phyloP scores from a whole-genome alignment of 2,113 vertebrate species.

The Perccottus glenii region DNA sequence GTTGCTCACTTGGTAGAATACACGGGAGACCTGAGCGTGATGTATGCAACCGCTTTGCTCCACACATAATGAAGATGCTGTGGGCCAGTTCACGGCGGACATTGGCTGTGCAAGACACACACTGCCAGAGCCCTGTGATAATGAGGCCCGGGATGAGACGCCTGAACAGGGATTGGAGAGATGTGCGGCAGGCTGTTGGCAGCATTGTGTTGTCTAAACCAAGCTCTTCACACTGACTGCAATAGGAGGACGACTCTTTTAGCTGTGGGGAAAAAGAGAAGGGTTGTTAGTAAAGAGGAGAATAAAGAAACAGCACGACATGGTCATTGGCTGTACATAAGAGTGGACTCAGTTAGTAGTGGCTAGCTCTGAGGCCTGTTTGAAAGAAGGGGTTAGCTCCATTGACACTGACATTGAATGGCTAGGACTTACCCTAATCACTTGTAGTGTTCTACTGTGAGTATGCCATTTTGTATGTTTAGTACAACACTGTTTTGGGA shows the following conservation, averaged over 20 bases:
- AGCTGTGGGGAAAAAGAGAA: constrained; percentile 2
- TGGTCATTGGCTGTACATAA: not conserved
- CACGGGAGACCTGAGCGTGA: too few relatives aligned
- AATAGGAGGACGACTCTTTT: constrained; percentile 30
- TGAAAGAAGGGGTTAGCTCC: too few relatives aligned
- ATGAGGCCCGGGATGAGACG: constrained; percentile 56
- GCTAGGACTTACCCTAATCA: too few relatives aligned
- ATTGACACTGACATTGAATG: too few relatives aligned
- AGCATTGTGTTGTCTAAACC: constrained; percentile 53
- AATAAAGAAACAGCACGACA: constrained; percentile 12
- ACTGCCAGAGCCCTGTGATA: constrained; percentile 55
- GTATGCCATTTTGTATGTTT: too few relatives aligned
- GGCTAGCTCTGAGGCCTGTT: not conserved
- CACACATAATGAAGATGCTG: constrained; percentile 43
- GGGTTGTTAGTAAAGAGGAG: constrained; percentile 12
- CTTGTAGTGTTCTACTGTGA: too few relatives aligned
- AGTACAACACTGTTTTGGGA: too few relatives aligned
- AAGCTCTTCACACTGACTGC: constrained; percentile 40
- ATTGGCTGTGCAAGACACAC: constrained; percentile 34
- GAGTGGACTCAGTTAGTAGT: not conserved
- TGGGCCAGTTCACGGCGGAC: constrained; percentile 32
- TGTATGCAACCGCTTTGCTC: constrained; percentile 31
- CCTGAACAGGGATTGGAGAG: constrained; percentile 52
- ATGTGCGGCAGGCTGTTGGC: constrained; percentile 57
- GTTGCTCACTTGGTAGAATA: too few relatives aligned